phyloP scores from a whole-genome alignment of 1,140 invertebrate species.

The Sycophaga agraensis region DNA sequence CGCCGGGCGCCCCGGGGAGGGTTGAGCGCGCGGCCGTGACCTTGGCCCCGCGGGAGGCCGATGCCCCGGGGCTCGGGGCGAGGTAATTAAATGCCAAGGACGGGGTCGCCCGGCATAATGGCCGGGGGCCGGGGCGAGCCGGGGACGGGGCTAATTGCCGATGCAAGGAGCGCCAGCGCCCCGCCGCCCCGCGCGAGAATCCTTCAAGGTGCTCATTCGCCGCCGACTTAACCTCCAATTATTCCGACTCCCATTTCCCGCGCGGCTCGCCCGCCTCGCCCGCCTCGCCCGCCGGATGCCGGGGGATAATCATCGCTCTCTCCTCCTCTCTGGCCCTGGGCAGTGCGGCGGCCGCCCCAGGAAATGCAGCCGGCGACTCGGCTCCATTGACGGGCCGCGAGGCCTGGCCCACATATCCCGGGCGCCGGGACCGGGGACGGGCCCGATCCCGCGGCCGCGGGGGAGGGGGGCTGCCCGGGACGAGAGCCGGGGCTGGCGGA shows the following conservation, averaged over 20 bases:
- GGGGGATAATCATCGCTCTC: too few species aligned
- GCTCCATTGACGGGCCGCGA: too few species aligned
- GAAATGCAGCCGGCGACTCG: too few species aligned
- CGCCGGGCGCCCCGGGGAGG: slow-evolving; percentile 32
- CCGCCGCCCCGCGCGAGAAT: slow-evolving; percentile 42
- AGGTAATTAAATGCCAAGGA: slow-evolving; percentile 58
- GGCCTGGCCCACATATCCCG: too few species aligned
- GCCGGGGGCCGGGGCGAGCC: slow-evolving; percentile 46
- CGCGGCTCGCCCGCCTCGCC: neutral
- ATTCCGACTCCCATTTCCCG: slow-evolving; percentile 10
- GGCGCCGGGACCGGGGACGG: too few species aligned
- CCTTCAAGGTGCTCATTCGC: slow-evolving; percentile 53
- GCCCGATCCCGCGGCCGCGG: neutral
- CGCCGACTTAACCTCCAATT: slow-evolving; percentile 37
- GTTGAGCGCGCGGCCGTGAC: slow-evolving; percentile 55
- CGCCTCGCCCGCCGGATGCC: too few species aligned
- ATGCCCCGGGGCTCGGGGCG: slow-evolving; percentile 48
- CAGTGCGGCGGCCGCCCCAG: too few species aligned
- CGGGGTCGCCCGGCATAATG: slow-evolving; percentile 49
- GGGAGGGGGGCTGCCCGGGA: neutral
- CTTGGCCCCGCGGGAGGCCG: slow-evolving; percentile 50
- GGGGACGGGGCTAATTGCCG: slow-evolving; percentile 54
- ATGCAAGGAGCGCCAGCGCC: slow-evolving; percentile 41
- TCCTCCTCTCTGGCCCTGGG: too few species aligned
- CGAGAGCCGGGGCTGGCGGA: too few species aligned